Evolutionary conservation across 2,888 invertebrate genomes (phyloP), one percentile per base, ranked within the genome.

Genomic region (Ectemnius lituratus): DNA sequence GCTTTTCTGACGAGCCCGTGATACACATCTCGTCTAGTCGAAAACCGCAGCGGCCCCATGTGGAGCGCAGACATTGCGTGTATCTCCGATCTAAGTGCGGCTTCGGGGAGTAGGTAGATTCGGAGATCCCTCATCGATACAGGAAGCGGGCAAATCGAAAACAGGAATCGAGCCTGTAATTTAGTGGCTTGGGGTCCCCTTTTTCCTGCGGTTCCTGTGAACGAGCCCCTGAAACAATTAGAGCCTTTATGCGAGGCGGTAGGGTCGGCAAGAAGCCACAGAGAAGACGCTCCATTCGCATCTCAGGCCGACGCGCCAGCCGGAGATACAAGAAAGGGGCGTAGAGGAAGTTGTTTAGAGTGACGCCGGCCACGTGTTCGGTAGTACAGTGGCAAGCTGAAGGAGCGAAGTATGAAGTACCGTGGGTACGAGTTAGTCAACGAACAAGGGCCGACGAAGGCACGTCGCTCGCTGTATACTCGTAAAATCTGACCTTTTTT

Each of bases 211-310:
- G 66, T 67, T 64, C 70, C 67, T 75, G 37, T 37, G 37, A 49
- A 47, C 67, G 62, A 75, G 57, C 86, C 77, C 69, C 76, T 65
- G 76, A 83, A 85, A 86, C 86, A 86, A 86, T 86, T 86, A 86
- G 83, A 84, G 73, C 80, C 80, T 86, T 86, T 84, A 84, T 81
- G 84, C 78, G 84, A 67, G 78, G 52, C 70, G 64, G 28, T 59
- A 74, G 49, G 68, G 37, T 11, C 76, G 70, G 63, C 62, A 80
- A 72, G 73, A 78, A 71, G 78, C 82, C 84, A 82, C 79, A 80
- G 75, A 73, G 84, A 77, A 80, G 73, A 75, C 46, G 65, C 69
- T 75, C 57, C 68, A 73, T 67, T 75, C 58, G 62, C 62, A 16
- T 62, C 66, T 65, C 58, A 67, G 28, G 65, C 67, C 67, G 56